Conservation (phyloP, 2,888 invertebrate species). For the Hirtodrosophila duncani region DNA sequence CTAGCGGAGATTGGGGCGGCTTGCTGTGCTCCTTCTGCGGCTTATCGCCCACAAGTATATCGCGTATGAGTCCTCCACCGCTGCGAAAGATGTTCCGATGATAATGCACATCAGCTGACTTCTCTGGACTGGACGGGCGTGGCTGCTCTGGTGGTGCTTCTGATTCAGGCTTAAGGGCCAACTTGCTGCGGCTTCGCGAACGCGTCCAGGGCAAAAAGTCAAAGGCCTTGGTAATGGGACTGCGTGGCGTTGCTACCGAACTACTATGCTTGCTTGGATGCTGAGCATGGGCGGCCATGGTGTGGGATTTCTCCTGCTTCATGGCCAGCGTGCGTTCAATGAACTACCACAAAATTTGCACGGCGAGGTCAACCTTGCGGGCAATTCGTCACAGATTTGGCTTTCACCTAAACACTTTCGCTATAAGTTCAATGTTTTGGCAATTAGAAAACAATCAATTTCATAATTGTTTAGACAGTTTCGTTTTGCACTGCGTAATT, state of each 20-base stretch:
- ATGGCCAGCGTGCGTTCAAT: constrained; percentile 45
- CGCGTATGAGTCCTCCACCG: constrained; percentile 74
- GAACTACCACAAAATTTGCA: constrained; percentile 25
- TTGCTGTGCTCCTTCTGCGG: constrained; percentile 57
- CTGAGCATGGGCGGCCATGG: constrained; percentile 36
- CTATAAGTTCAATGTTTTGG: constrained; percentile 44
- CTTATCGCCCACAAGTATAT: constrained; percentile 75
- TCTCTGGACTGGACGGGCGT: constrained; percentile 1
- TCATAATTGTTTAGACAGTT: constrained; percentile 59
- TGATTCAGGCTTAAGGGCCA: constrained; percentile 9
- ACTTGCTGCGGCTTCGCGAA: constrained; percentile 68
- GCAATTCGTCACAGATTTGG: constrained; percentile 29
- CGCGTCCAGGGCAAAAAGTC: constrained; percentile 77
- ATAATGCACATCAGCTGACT: constrained; percentile 58
- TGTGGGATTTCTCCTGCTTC: constrained; percentile 71
- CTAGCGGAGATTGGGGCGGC: constrained; percentile 45
- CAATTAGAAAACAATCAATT: constrained; percentile 67
- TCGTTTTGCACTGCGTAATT: constrained; percentile 10
- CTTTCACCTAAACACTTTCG: constrained; percentile 8
- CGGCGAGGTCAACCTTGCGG: constrained; percentile 26
- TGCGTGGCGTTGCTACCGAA: constrained; percentile 51
- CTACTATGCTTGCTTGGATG: constrained; percentile 37
- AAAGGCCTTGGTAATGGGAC: constrained; percentile 77
- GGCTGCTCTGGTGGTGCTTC: constrained; percentile 2
- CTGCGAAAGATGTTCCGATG: constrained; percentile 76